phyloP scores from a whole-genome alignment of 2,888 invertebrate species.

The Erebia ligea region DNA sequence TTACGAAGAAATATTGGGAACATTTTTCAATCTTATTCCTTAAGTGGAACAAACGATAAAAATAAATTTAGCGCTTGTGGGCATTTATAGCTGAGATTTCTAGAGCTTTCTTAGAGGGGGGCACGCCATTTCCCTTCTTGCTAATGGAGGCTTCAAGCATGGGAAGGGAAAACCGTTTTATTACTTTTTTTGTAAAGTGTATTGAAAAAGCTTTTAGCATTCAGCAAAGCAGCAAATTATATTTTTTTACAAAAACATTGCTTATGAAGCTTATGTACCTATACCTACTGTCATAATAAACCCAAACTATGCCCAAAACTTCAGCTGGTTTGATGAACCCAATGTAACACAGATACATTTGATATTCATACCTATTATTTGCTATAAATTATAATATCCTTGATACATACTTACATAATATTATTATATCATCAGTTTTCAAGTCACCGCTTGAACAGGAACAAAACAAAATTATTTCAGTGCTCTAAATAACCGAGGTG shows the following conservation, averaged over 20 bases:
- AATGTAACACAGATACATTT: not conserved
- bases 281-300: not conserved
- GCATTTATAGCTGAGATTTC: slow-evolving; percentile 80
- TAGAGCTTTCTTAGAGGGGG: slow-evolving; percentile 57
- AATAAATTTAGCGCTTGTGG: slow-evolving; percentile 78
- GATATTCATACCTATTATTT: not conserved
- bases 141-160: slow-evolving; percentile 37
- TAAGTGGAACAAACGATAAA: slow-evolving; percentile 81
- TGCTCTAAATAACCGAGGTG: slow-evolving; percentile 37
- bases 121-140: slow-evolving; percentile 39
- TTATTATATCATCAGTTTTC: slow-evolving; percentile 4
- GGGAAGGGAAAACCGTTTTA: slow-evolving; percentile 28
- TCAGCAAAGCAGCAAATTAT: not conserved
- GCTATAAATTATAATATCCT: too few relatives aligned
- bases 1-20: slow-evolving; percentile 74
- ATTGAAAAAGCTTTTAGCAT: slow-evolving; percentile 22
- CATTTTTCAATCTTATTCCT: slow-evolving; percentile 80
- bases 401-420: not conserved
- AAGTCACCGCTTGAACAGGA: slow-evolving; percentile 15
- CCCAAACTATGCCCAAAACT: too few relatives aligned
- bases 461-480: slow-evolving; percentile 33
- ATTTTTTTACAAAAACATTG: not conserved
- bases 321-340: too few relatives aligned
- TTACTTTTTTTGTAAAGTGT: slow-evolving; percentile 25
- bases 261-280: not conserved